Percentiles rank a stretch among this genome's conserved stretches.
These are phyloP conservation scores for Pyrgus malvae DNA, from an alignment of 2,888 invertebrate species.

Conservation along the genomic window DNA sequence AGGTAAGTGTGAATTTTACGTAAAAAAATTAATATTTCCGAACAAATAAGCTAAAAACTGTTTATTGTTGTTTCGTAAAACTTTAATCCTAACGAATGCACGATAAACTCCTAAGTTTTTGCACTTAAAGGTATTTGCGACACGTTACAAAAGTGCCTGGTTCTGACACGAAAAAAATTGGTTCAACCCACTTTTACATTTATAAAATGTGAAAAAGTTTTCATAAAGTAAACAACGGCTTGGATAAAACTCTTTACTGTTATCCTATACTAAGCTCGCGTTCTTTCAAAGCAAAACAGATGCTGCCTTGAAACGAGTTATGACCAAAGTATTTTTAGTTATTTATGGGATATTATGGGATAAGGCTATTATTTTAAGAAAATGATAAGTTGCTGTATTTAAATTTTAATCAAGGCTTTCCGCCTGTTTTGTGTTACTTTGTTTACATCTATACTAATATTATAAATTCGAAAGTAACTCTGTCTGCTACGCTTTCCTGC, in stretches of 20 bases:
- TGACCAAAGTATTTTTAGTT: constrained; percentile 8
- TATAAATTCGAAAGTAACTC: too few species aligned
- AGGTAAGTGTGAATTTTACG: too few species aligned
- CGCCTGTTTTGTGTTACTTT: too few species aligned
- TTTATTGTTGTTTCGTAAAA: neutral
- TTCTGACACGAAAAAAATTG: constrained; percentile 2
- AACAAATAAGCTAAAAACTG: too few species aligned
- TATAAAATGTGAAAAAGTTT: constrained; percentile 6
- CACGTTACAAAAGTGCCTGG: constrained; percentile 8
- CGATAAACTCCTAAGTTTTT: constrained; percentile 12
- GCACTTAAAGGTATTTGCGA: neutral
- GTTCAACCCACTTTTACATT: constrained; percentile 6
- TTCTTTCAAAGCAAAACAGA: constrained; percentile 14
- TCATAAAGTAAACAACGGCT: constrained; percentile 1
- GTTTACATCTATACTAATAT: too few species aligned
- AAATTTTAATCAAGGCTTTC: too few species aligned
- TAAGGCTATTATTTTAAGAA: neutral
- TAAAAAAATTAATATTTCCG: too few species aligned
- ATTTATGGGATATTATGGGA: neutral
- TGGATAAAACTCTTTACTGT: constrained; percentile 5
- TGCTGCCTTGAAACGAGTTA: constrained; percentile 2
- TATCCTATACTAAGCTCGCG: neutral
- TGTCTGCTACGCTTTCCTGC: too few species aligned
- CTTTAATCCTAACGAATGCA: neutral
- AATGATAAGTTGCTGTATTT: too few species aligned